Percentiles rank a stretch among this genome's conserved stretches.
Evolutionary conservation across 2,113 vertebrate genomes (phyloP).

Genomic region (Aldabrachelys gigantea): DNA sequence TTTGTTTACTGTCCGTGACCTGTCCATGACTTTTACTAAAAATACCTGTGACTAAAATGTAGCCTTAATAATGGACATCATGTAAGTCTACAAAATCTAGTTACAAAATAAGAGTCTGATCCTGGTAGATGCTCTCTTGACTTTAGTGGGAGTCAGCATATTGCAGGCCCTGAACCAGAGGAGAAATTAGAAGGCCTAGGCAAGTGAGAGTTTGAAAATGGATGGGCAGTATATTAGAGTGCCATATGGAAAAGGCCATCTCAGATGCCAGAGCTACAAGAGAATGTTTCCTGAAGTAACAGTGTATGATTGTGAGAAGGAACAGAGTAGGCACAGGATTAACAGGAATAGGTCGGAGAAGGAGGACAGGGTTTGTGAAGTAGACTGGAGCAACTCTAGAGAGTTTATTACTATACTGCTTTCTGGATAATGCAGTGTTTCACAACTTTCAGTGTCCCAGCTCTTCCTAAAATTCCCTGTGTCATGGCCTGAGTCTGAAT

Average conservation of each 20-base stretch:
- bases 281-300: neutral
- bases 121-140: fast-evolving
- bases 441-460: neutral
- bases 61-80: too few relatives aligned
- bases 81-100: neutral
- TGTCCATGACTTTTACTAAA: too few relatives aligned
- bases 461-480: neutral
- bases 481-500: neutral
- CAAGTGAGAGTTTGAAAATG: neutral
- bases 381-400: neutral
- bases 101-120: neutral
- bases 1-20: too few relatives aligned
- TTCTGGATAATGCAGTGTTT: neutral
- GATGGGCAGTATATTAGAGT: neutral
- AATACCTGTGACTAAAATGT: too few relatives aligned
- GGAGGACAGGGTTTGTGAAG: neutral
- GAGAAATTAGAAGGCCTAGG: neutral
- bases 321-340: neutral
- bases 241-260: fast-evolving
- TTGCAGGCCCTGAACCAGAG: neutral
- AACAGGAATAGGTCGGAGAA: neutral
- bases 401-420: neutral
- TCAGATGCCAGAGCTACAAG: neutral
- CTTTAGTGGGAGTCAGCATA: fast-evolving
- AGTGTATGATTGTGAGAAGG: neutral